A percentile compares a stretch with the other conserved stretches of the same genome.
These are phyloP conservation scores for Dermolepida albohirtum DNA, from an alignment of 2,888 invertebrate genomes.

Conservation along the genomic window DNA sequence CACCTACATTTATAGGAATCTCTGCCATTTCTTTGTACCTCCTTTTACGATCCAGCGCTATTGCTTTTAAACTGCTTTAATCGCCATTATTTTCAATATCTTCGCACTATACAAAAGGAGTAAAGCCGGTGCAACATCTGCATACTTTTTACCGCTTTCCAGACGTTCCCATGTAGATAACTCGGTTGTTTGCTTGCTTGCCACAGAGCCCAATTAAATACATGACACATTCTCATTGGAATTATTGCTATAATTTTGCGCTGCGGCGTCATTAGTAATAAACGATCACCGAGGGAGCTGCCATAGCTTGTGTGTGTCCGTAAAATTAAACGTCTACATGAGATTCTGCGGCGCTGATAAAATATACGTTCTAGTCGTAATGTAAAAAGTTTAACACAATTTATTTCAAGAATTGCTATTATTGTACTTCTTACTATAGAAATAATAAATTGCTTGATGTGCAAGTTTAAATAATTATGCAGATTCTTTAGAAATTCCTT, in stretches of 20 bases:
- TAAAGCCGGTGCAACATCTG: constrained; percentile 17
- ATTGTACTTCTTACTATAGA: no score
- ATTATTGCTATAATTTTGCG: constrained; percentile 9
- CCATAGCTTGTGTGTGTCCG: not conserved
- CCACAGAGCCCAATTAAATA: not conserved
- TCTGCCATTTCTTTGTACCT: no score
- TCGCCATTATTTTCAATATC: not conserved
- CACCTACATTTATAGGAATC: no score
- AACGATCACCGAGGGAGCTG: constrained; percentile 5
- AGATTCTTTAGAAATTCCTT: no score
- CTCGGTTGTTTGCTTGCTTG: no score
- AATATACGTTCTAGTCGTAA: no score
- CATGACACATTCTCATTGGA: not conserved
- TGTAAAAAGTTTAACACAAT: no score
- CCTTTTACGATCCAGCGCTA: not conserved
- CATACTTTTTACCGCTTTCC: constrained; percentile 5
- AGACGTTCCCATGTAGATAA: not conserved
- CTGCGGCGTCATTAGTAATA: not conserved
- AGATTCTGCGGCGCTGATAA: no score
- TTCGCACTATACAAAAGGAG: constrained; percentile 19
- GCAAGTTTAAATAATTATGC: no score
- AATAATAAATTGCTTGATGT: no score
- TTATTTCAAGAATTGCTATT: no score
- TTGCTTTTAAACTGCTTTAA: constrained; percentile 3
- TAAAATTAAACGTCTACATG: no score